These are phyloP conservation scores for Salvator merianae DNA, from an alignment of 2,113 vertebrate genomes.

Conservation along the genomic window DNA sequence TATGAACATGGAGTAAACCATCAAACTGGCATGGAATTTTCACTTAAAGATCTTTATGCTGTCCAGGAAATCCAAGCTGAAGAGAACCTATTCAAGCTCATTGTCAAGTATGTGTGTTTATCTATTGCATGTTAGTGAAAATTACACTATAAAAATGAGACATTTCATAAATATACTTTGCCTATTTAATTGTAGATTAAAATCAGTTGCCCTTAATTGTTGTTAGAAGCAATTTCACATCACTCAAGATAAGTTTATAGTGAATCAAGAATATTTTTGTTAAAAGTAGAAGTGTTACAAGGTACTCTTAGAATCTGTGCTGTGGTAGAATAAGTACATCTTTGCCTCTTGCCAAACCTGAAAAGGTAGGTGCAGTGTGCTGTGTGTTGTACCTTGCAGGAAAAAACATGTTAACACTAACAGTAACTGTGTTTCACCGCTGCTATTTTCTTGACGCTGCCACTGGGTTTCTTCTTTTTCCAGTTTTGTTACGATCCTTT, in stretches of 20 bases:
- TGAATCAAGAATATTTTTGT: background rate
- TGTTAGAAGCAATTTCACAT: background rate
- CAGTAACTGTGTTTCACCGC: background rate
- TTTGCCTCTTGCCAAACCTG: background rate
- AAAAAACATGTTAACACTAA: background rate
- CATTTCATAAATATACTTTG: background rate
- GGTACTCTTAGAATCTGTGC: background rate
- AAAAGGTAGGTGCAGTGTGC: background rate
- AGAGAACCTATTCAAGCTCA: slow-evolving; percentile 84
- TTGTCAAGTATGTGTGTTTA: slow-evolving; percentile 81
- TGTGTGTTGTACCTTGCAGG: background rate
- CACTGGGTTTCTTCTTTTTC: background rate
- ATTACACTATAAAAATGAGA: background rate
- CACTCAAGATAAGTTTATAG: background rate
- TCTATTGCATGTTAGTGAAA: background rate
- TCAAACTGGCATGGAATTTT: slow-evolving; percentile 86
- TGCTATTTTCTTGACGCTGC: background rate
- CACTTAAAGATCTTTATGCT: slow-evolving; percentile 94
- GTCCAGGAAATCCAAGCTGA: slow-evolving; percentile 97
- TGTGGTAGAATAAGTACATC: background rate
- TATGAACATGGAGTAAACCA: slow-evolving; percentile 72
- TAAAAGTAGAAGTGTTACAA: background rate
- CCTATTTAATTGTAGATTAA: background rate
- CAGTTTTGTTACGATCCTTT: background rate
- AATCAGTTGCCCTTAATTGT: background rate